Conservation (phyloP, 2,888 invertebrate species). For the Platycheirus rosarum region DNA sequence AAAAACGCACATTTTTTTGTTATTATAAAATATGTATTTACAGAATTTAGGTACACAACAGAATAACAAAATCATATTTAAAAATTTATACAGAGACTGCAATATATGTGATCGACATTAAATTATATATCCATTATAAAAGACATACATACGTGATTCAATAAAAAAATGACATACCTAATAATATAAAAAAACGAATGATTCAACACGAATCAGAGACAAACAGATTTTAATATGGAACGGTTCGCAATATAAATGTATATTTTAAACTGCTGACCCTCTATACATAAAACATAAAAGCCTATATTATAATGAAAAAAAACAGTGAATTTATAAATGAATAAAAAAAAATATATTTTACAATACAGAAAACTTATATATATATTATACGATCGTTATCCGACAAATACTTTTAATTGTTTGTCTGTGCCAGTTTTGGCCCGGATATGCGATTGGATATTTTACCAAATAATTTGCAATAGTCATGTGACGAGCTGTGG, state of each 20-base stretch:
- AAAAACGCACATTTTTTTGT: constrained; percentile 26
- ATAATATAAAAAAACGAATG: too few relatives aligned
- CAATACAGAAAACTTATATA: constrained; percentile 77
- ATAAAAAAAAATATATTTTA: constrained; percentile 77
- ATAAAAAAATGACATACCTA: constrained; percentile 24
- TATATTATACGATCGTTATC: constrained; percentile 74
- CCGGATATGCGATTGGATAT: constrained; percentile 78
- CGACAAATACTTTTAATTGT: constrained; percentile 79
- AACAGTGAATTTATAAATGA: constrained; percentile 58
- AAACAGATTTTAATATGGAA: constrained; percentile 45
- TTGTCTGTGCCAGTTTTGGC: constrained; percentile 72
- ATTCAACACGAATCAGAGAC: constrained; percentile 63
- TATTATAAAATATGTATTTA: constrained; percentile 18
- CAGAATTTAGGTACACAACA: constrained; percentile 10
- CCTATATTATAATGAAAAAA: constrained; percentile 48
- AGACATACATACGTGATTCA: background rate
- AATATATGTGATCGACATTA: constrained; percentile 83
- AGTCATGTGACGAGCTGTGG: constrained; percentile 75
- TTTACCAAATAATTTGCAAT: constrained; percentile 80
- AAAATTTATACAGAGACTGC: constrained; percentile 82
- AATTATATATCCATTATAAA: constrained; percentile 77
- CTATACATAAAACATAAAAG: constrained; percentile 53
- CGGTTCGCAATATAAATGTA: constrained; percentile 65
- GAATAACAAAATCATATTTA: constrained; percentile 75
- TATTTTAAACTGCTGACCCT: constrained; percentile 42